Evolutionary conservation across 1,140 invertebrate genomes (phyloP).

Genomic region (Charaxes varanes): DNA sequence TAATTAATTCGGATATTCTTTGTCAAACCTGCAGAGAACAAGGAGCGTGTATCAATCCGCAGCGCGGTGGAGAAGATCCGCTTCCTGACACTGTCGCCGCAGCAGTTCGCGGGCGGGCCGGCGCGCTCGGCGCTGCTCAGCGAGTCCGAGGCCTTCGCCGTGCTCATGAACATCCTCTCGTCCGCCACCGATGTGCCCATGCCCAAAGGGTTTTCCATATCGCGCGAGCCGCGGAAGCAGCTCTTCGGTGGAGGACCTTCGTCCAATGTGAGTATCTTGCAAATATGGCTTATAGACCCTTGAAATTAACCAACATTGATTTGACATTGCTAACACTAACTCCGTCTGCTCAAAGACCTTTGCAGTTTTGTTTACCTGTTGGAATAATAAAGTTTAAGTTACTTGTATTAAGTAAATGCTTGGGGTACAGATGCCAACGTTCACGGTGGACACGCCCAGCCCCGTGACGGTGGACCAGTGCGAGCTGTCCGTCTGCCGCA

Average conservation of each 20-base stretch:
- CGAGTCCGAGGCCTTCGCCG: constrained; percentile 84
- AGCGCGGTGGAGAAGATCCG: constrained; percentile 73
- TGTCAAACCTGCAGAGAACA: constrained; percentile 13
- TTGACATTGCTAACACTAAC: too few relatives aligned
- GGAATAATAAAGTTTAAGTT: too few relatives aligned
- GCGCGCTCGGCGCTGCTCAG: constrained; percentile 81
- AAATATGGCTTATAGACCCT: neutral
- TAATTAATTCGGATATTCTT: too few relatives aligned
- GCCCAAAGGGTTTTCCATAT: constrained; percentile 81
- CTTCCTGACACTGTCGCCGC: constrained; percentile 84
- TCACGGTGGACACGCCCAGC: constrained; percentile 62
- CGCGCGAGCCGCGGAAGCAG: constrained; percentile 56
- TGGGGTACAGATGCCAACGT: constrained; percentile 55
- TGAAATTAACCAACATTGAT: too few relatives aligned
- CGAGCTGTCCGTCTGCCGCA: constrained; percentile 13
- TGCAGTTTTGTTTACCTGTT: too few relatives aligned
- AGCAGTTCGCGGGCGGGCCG: constrained; percentile 87
- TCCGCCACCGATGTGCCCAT: constrained; percentile 77
- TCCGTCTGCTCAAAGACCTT: too few relatives aligned
- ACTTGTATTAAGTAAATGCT: too few relatives aligned
- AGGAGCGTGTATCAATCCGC: constrained; percentile 49
- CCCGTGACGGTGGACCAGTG: constrained; percentile 50
- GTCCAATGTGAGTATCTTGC: constrained; percentile 34
- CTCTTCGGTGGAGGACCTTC: constrained; percentile 43
- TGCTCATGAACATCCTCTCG: constrained; percentile 87